These are phyloP conservation scores for Phalacrocorax carbo DNA, from an alignment of 2,113 vertebrate genomes.

Conservation along the genomic window DNA sequence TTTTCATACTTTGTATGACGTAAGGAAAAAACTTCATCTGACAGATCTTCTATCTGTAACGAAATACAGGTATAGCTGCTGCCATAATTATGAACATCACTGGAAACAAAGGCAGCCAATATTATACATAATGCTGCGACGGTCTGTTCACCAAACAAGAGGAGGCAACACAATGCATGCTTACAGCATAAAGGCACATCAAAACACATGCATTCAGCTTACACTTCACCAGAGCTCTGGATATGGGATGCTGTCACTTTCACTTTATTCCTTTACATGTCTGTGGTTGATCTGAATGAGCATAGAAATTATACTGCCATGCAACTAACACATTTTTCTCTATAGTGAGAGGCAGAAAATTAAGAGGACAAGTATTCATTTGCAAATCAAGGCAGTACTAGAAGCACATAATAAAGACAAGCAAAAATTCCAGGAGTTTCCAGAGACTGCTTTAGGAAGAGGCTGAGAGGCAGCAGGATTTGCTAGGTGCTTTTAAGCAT, in stretches of 20 bases:
- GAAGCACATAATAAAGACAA: neutral
- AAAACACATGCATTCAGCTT: neutral
- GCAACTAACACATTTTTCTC: neutral
- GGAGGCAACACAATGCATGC: neutral
- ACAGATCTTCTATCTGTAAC: conserved; percentile 78
- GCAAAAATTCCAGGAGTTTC: neutral
- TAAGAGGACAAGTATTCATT: neutral
- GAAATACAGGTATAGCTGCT: neutral
- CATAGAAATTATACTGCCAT: neutral
- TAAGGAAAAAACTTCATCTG: conserved; percentile 73
- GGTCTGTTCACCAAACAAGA: neutral
- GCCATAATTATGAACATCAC: neutral
- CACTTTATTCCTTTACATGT: neutral
- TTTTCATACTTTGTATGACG: conserved; percentile 77
- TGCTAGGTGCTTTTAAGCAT: neutral
- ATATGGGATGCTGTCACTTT: neutral
- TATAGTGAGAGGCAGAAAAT: neutral
- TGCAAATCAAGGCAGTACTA: neutral
- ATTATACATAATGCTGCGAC: neutral
- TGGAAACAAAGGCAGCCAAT: neutral
- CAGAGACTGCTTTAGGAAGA: neutral
- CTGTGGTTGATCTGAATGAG: neutral
- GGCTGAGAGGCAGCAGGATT: neutral
- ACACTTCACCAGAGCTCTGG: neutral
- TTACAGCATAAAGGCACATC: neutral